phyloP scores from a whole-genome alignment of 2,888 invertebrate species.

The Petrolisthes manimaculis region DNA sequence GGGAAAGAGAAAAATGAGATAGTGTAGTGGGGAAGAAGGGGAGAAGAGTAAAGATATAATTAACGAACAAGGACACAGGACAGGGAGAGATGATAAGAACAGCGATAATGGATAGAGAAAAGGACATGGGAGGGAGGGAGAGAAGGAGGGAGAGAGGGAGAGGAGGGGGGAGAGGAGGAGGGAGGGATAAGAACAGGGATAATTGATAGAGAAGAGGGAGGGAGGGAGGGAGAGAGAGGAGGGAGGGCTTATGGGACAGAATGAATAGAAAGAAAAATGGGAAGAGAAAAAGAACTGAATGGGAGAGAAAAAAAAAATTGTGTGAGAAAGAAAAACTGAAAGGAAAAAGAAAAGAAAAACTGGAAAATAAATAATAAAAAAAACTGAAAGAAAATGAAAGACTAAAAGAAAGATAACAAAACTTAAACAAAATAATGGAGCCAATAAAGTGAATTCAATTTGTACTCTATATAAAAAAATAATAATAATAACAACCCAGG shows the following conservation, averaged over 20 bases:
- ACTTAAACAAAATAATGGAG: no score
- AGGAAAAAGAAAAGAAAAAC: no score
- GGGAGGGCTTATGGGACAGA: not conserved
- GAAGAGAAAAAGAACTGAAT: not conserved
- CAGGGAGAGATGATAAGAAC: not conserved
- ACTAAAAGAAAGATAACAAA: no score
- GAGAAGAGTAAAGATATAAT: no score
- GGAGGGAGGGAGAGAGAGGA: not conserved
- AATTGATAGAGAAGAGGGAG: not conserved
- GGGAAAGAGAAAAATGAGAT: not conserved
- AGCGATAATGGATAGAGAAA: not conserved
- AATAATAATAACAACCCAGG: no score
- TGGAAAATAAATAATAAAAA: no score
- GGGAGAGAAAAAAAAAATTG: not conserved
- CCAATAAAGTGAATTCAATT: no score
- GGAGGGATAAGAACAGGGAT: not conserved
- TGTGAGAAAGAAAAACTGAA: not conserved
- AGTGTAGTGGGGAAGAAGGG: no score
- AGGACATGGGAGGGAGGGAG: not conserved
- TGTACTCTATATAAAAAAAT: no score
- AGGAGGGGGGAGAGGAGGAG: not conserved
- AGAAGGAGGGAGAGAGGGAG: not conserved
- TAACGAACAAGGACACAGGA: no score
- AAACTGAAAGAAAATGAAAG: no score
- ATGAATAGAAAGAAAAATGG: not conserved